Percentiles rank a stretch among this genome's conserved stretches.
These are phyloP conservation scores for Sternotherus odoratus DNA, from an alignment of 2,797 vertebrate species.

Conservation along the genomic window DNA sequence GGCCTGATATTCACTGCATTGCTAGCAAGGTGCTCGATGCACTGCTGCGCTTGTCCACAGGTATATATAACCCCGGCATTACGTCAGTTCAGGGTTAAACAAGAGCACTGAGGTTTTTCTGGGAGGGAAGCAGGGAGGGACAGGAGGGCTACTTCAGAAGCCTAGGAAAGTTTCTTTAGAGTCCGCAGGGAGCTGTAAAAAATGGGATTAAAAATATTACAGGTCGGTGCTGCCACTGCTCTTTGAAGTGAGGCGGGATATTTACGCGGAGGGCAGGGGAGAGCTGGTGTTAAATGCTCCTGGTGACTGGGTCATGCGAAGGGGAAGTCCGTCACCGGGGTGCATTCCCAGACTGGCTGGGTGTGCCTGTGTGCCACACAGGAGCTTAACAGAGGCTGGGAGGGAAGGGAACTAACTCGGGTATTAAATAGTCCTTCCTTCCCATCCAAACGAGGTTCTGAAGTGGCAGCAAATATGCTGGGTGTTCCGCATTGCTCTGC, in stretches of 20 bases:
- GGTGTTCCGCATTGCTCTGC: background rate
- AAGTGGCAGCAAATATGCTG: background rate
- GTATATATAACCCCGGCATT: constrained; percentile 57
- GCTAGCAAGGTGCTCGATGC: constrained; percentile 38
- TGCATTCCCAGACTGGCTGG: constrained; percentile 33
- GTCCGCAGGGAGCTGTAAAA: constrained; percentile 74
- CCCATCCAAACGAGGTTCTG: background rate
- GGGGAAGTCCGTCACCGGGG: constrained; percentile 34
- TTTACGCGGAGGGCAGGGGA: constrained; percentile 63
- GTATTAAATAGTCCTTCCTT: constrained; percentile 15
- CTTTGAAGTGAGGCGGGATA: constrained; percentile 70
- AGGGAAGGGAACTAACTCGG: constrained; percentile 34
- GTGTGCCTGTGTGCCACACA: background rate
- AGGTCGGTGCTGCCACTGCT: constrained; percentile 67
- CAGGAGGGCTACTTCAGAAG: constrained; percentile 46
- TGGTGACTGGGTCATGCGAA: constrained; percentile 66
- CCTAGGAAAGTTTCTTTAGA: constrained; percentile 69
- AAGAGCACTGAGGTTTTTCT: constrained; percentile 67
- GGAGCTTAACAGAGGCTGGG: background rate
- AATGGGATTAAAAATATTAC: constrained; percentile 74
- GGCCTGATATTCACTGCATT: constrained; percentile 55
- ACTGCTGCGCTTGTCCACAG: constrained; percentile 19
- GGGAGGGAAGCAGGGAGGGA: constrained; percentile 40
- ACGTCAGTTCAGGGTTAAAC: constrained; percentile 70
- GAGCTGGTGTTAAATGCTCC: constrained; percentile 70